Percentiles rank a stretch among this genome's conserved stretches.
Conservation (phyloP, 2,113 vertebrate genomes). For the Apeltes quadracus region DNA sequence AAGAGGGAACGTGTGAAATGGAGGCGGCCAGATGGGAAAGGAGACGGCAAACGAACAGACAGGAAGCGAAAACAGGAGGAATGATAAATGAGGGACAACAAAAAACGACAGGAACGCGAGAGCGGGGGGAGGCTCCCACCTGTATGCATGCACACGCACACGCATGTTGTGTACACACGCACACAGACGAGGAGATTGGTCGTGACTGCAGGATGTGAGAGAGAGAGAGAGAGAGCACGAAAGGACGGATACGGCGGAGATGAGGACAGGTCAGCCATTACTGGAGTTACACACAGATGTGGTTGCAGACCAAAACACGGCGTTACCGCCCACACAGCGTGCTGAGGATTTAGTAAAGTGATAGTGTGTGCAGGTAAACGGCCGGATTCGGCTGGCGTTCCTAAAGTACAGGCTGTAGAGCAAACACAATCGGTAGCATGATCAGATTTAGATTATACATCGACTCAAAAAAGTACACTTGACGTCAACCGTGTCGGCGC, state of each 20-base stretch:
- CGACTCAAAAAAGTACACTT: neutral
- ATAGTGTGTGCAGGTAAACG: neutral
- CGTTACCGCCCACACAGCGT: neutral
- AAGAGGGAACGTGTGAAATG: slow-evolving; percentile 33
- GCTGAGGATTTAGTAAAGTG: neutral
- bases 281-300: neutral
- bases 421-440: neutral
- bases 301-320: neutral
- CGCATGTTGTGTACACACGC: neutral
- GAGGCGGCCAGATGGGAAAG: slow-evolving; percentile 19
- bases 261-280: slow-evolving; percentile 21
- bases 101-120: slow-evolving; percentile 16
- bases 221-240: slow-evolving; percentile 7
- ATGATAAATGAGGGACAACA: slow-evolving; percentile 53
- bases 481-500: neutral
- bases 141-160: slow-evolving; percentile 18
- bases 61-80: slow-evolving; percentile 10
- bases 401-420: neutral
- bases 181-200: slow-evolving; percentile 32
- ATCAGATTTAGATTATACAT: neutral
- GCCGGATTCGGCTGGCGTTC: neutral
- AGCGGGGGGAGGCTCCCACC: slow-evolving; percentile 29
- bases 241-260: neutral
- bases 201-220: slow-evolving; percentile 32
- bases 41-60: slow-evolving; percentile 24